Conservation (phyloP, 2,888 invertebrate species). For the Nymphalis polychloros region DNA sequence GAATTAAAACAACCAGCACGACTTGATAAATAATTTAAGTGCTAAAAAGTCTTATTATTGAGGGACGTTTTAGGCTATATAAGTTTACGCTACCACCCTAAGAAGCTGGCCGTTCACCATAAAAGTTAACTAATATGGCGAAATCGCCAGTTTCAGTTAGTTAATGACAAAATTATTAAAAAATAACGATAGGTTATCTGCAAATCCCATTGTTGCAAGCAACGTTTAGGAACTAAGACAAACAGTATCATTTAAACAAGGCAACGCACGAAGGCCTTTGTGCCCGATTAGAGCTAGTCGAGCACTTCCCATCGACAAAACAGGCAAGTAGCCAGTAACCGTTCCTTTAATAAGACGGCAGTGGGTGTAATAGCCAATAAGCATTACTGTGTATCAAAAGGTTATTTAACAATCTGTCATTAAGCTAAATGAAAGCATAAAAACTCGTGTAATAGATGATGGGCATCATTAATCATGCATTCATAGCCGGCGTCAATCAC, state of each 20-base stretch:
- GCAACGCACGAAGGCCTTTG: slow-evolving; percentile 36
- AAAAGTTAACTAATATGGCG: too few species aligned
- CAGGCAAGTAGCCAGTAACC: slow-evolving; percentile 18
- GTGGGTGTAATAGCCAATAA: slow-evolving; percentile 41
- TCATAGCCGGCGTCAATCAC: slow-evolving; percentile 72
- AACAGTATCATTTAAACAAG: slow-evolving; percentile 33
- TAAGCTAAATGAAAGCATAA: slow-evolving; percentile 46
- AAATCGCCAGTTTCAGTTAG: too few species aligned
- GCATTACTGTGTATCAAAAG: slow-evolving; percentile 44
- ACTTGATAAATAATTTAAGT: too few species aligned
- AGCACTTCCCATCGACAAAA: slow-evolving; percentile 29
- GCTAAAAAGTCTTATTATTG: too few species aligned
- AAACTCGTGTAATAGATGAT: slow-evolving; percentile 46
- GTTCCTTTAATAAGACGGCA: slow-evolving; percentile 20
- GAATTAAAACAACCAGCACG: too few species aligned
- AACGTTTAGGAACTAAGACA: slow-evolving; percentile 23
- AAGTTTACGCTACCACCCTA: too few species aligned
- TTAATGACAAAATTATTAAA: too few species aligned
- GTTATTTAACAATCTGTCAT: slow-evolving; percentile 46
- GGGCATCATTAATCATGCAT: slow-evolving; percentile 68
- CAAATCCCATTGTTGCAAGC: neutral
- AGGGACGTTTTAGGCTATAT: too few species aligned
- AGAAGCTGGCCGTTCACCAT: too few species aligned
- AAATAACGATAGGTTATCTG: too few species aligned
- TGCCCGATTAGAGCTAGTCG: slow-evolving; percentile 30